Base-by-base conservation (phyloP, 2,113 vertebrate genomes). In the Mustela nigripes region DNA sequence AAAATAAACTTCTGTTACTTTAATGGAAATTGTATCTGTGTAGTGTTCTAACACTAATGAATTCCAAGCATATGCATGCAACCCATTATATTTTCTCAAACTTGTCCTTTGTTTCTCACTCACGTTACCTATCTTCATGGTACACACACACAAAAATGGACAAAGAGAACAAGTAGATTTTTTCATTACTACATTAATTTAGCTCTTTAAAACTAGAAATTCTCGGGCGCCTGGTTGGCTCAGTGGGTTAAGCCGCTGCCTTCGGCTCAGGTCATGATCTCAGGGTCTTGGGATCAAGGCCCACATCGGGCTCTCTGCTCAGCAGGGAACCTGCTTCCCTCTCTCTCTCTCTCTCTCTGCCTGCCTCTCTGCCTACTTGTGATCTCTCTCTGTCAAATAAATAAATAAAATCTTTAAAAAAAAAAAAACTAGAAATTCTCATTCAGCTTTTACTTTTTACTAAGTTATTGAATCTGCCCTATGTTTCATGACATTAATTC, bases 1-100 rank as follows among this genome's bases (percentile, higher is more conserved):
- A 94, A 94, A 96, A 76, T 93, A 91, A 84, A 92, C 26, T 96
- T 97, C 97, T 71, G 11, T 24, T 95, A n/a, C 14, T 76, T 98
- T 95, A 92, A 60, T 36, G 26, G n/a, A 95, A 95, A 82, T 67
- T 69, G 2, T 81, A 39, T 53, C 12, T 76, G 2, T 19, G 5
- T 39, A n/a, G 6, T 69, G 7, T 60, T 28, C 11, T 21, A 56
- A 88, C 2, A 22, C 5, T 39, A 5, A 7, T 95, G 53, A 71
- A 36, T 91, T 96, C 16, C n/a, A 94, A 87, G 14, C 2, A 60
- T 11, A 36, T 50, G 5, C 7, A 33, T 21, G 5, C 4, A 92
- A 76, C 71, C 11, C 26, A 74, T 48, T 48, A 22, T 16, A 69
- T 15, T 83, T 36, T 80, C 65, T 84, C 19, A 80, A 62, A 78